Percentiles rank a stretch among this genome's conserved stretches.
Conservation (phyloP, 2,113 vertebrate genomes). For the Oenanthe oenanthe region DNA sequence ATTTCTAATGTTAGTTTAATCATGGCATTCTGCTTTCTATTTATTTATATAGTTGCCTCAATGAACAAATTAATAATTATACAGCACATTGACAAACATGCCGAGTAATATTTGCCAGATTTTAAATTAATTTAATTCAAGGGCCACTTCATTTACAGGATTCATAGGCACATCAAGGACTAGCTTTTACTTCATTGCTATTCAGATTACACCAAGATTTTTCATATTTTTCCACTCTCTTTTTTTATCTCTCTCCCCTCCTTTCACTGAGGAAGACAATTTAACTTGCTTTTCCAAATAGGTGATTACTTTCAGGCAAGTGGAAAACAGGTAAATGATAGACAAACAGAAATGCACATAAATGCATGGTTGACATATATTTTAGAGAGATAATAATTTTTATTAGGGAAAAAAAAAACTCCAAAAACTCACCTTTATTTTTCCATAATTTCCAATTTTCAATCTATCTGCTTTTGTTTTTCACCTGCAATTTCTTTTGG, state of each 20-base stretch:
- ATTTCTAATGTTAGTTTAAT: constrained; percentile 82
- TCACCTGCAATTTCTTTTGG: constrained; percentile 53
- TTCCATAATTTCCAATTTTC: constrained; percentile 69
- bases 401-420: constrained; percentile 60
- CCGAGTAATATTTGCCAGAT: constrained; percentile 84
- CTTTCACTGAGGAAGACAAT: constrained; percentile 66
- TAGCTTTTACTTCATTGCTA: constrained; percentile 78
- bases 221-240: constrained; percentile 66
- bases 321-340: constrained; percentile 75
- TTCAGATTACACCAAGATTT: constrained; percentile 76
- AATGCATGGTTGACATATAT: constrained; percentile 64
- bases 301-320: constrained; percentile 71
- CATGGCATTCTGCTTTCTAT: constrained; percentile 83
- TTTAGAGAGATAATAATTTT: constrained; percentile 70
- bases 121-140: constrained; percentile 88
- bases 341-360: constrained; percentile 73
- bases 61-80: constrained; percentile 89
- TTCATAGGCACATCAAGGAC: constrained; percentile 79
- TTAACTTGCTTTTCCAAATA: constrained; percentile 74
- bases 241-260: constrained; percentile 62
- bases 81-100: constrained; percentile 85
- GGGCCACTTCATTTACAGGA: constrained; percentile 85
- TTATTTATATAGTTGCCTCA: constrained; percentile 85
- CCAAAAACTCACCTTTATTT: constrained; percentile 72
- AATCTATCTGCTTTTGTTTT: constrained; percentile 71